Percentiles rank a stretch among this genome's conserved stretches.
These are phyloP conservation scores for Hemiprocne comata DNA, from an alignment of 2,113 vertebrate genomes.

Conservation along the genomic window DNA sequence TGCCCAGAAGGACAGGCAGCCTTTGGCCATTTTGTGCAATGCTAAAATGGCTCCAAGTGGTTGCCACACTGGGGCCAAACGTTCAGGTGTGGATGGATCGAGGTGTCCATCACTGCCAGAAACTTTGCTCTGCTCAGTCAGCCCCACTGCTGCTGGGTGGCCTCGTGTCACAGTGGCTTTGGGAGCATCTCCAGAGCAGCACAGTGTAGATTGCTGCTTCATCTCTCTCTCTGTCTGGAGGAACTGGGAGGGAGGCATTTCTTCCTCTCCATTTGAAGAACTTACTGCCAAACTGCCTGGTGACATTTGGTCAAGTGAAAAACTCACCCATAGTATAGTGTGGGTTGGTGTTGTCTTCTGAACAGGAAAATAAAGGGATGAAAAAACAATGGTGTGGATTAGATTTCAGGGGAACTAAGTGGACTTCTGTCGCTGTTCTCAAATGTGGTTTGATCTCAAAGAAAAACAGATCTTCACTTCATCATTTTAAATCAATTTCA, in stretches of 20 bases:
- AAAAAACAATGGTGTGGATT: slow-evolving; percentile 37
- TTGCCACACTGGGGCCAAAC: not conserved
- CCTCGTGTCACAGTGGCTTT: accelerated
- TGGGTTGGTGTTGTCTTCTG: not conserved
- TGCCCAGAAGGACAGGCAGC: not conserved
- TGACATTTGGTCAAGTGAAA: slow-evolving; percentile 4
- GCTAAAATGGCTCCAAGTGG: not conserved
- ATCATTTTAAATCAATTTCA: slow-evolving; percentile 81
- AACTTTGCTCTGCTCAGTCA: accelerated
- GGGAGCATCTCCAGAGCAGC: not conserved
- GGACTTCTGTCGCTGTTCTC: slow-evolving; percentile 51
- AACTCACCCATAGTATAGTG: not conserved
- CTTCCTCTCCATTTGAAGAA: not conserved
- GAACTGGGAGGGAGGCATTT: not conserved
- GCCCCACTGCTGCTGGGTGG: not conserved
- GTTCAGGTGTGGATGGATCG: not conserved
- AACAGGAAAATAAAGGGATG: slow-evolving; percentile 36
- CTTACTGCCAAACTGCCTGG: not conserved
- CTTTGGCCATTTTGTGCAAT: not conserved
- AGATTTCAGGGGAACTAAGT: slow-evolving; percentile 48
- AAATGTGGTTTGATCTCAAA: slow-evolving; percentile 68
- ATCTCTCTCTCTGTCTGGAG: not conserved
- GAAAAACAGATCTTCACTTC: slow-evolving; percentile 69
- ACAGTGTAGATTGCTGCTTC: not conserved
- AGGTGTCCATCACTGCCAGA: not conserved